phyloP scores from a whole-genome alignment of 2,888 invertebrate genomes.

The Parnassius apollo region DNA sequence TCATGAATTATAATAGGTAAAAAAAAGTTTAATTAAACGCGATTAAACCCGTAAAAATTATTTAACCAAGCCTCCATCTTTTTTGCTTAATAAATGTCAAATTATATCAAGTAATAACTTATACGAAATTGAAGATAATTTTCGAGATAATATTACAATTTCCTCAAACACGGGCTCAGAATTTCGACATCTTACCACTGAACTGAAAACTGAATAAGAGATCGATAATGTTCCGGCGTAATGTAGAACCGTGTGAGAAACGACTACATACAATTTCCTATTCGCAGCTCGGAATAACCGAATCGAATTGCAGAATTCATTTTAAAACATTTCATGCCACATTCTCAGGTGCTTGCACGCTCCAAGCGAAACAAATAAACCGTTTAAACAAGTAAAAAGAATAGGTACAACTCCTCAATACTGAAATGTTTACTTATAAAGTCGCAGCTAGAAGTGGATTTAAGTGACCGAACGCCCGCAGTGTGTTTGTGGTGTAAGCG shows the following conservation, averaged over 20 bases:
- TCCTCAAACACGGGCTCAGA: not conserved
- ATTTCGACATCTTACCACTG: not conserved
- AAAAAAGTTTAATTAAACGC: too few species aligned
- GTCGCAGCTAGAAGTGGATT: not conserved
- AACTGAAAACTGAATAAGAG: constrained; percentile 12
- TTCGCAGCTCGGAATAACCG: constrained; percentile 20
- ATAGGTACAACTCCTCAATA: constrained; percentile 1
- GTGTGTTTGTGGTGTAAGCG: too few species aligned
- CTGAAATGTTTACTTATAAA: constrained; percentile 10
- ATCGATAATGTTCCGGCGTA: not conserved
- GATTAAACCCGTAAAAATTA: too few species aligned
- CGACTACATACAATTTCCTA: constrained; percentile 8
- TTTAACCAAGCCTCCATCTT: too few species aligned
- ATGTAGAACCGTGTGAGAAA: constrained; percentile 7
- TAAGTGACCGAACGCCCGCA: too few species aligned
- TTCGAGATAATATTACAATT: too few species aligned
- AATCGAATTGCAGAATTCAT: constrained; percentile 21
- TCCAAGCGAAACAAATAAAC: constrained; percentile 10
- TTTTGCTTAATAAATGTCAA: too few species aligned
- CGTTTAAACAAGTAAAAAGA: constrained; percentile 9
- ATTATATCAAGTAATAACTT: too few species aligned
- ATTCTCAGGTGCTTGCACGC: constrained; percentile 13
- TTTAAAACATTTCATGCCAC: constrained; percentile 15
- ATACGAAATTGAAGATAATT: too few species aligned
- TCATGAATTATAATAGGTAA: too few species aligned